Base-by-base conservation (phyloP, 2,113 vertebrate genomes). In the Circaetus cinerascens region DNA sequence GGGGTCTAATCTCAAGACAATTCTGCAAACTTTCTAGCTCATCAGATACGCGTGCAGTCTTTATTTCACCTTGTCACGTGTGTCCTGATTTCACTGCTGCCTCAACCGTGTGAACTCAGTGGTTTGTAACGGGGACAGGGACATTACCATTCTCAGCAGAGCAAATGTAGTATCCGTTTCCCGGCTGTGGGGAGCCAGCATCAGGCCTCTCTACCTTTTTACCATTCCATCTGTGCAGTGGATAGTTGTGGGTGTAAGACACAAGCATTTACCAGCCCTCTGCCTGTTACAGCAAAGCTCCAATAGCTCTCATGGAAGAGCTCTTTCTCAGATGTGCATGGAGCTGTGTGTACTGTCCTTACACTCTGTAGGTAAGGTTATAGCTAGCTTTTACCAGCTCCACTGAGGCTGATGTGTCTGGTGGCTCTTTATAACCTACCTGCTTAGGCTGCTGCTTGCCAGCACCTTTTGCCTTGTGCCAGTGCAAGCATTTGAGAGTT, bases 51-150 rank as follows among this genome's bases (percentile, higher is more conserved):
- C 1, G 5, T 60, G 36, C 57, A n/a, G n/a, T 56, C 64, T 87
- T 63, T 66, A n/a, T 83, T 81, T 80, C 40, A 36, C 60, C 27
- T 93, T 50, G 56, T 46, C 6, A 17, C n/a, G 4, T 27, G 16
- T 79, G 90, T 67, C 87, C 84, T 66, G 69, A 76, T 96, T 96
- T 91, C 92, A n/a, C 57, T 72, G 84, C 93, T 89, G 60, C 43
- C 62, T 91, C 64, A 56, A 6, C 40, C 0, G 0, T 32, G 76
- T 51, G 76, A 72, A 30, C 5, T 2, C 0, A 0, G 12, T 51
- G 60, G 18, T 64, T 76, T 68, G 55, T 74, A 40, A 51, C 0
- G 4, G 59, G 71, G 67, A 55, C 22, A 27, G 74, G 62, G 34
- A 32, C 3, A 0, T 36, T 17, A 25, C 73, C 10, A 1, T 40